Conservation (phyloP, 2,113 vertebrate genomes). For the Murina feae region DNA sequence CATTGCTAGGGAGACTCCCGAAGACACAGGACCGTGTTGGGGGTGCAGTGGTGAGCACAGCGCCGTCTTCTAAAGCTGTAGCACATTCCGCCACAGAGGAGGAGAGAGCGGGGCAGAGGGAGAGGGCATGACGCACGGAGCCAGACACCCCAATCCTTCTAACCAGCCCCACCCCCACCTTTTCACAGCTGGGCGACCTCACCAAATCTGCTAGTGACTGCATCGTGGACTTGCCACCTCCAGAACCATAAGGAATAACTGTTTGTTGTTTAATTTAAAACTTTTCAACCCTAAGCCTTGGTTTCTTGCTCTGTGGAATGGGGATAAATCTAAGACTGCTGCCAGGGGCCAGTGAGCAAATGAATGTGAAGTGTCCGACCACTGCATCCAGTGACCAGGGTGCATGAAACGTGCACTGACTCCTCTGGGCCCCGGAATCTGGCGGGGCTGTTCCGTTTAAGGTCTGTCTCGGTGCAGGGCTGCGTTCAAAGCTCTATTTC, state of each 20-base stretch:
- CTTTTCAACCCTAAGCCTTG: background rate
- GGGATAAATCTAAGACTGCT: constrained; percentile 50
- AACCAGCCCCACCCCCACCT: rapidly evolving
- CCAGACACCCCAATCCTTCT: background rate
- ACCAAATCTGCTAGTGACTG: background rate
- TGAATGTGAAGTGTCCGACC: too few relatives aligned
- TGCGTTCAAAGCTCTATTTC: background rate
- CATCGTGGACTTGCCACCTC: background rate
- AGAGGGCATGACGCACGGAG: background rate
- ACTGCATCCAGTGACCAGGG: too few relatives aligned
- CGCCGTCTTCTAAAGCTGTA: background rate
- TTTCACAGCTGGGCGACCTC: background rate
- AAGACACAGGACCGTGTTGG: background rate
- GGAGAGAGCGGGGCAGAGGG: background rate
- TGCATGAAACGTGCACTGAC: too few relatives aligned
- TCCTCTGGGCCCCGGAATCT: too few relatives aligned
- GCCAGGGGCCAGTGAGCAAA: too few relatives aligned
- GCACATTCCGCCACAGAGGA: background rate
- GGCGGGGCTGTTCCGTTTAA: background rate
- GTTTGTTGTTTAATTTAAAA: background rate
- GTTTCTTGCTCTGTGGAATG: background rate
- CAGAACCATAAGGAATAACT: background rate
- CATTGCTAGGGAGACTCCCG: background rate
- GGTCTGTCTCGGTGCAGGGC: background rate
- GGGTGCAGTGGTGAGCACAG: background rate